Base-by-base conservation (phyloP, 2,113 vertebrate species). In the Chinchilla lanigera region DNA sequence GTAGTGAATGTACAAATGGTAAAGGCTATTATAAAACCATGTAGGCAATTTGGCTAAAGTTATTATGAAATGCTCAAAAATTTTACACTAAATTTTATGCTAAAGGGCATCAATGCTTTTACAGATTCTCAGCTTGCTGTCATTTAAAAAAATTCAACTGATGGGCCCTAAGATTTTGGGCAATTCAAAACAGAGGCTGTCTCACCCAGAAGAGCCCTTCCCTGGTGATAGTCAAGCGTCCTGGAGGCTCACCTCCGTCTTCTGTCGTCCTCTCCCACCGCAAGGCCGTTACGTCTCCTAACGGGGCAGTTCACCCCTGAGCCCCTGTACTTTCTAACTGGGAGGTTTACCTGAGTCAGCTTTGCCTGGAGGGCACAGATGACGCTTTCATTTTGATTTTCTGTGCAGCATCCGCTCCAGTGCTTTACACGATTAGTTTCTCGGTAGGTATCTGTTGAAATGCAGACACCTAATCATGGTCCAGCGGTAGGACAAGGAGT, bases 1-100 rank as follows among this genome's bases (percentile, higher is more conserved):
- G 80, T 94, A 35, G 22, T 88, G 60, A 84, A 91, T 84, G 30
- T 86, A 83, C 50, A 95, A 91, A 95, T 35, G 50, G 67, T 73
- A 54, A 33, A 86, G 28, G 85, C 35, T 38, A 3, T 69, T 69
- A n/a, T 69, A 38, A 69, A 69, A 69, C n/a, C 67, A 69, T 69
- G 17, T 69, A 69, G 67, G 35, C 35, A 38, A 20, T 3, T 2
- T 38, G 35, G 7, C 6, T 38, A 17, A 38, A 38, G n/a, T 69
- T 69, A 35, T 69, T 69, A 38, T 38, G n/a, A n/a, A 69, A 69
- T 69, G 35, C 67, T 69, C 67, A 69, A 69, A 69, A 67, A 13
- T n/a, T n/a, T 69, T n/a, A 69, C 35, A 8, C 35, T n/a, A 69
- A 69, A 38, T 69, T n/a, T 69, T 69, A 69, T 69, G 67, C 17